A percentile compares a stretch with the other conserved stretches of the same genome.
These are phyloP conservation scores for Monopis laevigella DNA, from an alignment of 2,888 invertebrate genomes.

Conservation along the genomic window DNA sequence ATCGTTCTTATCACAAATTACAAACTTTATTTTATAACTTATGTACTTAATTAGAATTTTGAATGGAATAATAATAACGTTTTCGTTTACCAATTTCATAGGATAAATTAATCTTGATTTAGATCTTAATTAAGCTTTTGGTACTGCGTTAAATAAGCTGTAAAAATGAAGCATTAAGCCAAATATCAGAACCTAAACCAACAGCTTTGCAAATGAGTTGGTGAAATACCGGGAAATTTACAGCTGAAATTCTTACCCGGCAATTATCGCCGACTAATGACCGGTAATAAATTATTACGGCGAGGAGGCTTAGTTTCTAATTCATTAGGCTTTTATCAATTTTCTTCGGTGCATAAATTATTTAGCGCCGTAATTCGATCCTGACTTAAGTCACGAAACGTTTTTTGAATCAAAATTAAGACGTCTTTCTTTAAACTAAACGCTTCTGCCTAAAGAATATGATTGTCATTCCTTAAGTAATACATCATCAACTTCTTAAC, in stretches of 20 bases:
- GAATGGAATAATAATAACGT: too few species aligned
- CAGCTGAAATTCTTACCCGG: conserved; percentile 29
- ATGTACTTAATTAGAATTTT: too few species aligned
- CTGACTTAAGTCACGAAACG: too few species aligned
- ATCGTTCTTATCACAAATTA: too few species aligned
- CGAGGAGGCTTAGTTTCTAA: conserved; percentile 26
- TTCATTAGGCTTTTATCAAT: conserved; percentile 27
- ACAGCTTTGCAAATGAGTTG: conserved; percentile 1
- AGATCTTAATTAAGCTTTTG: neutral
- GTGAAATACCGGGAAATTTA: conserved; percentile 5
- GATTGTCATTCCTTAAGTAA: too few species aligned
- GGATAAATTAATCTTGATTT: conserved; percentile 4
- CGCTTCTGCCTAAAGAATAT: too few species aligned
- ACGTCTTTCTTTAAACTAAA: too few species aligned
- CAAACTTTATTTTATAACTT: too few species aligned
- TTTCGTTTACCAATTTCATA: too few species aligned
- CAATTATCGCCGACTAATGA: conserved; percentile 45
- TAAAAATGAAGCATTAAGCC: conserved; percentile 1
- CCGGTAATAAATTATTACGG: conserved; percentile 32
- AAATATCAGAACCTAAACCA: neutral
- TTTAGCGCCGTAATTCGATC: too few species aligned
- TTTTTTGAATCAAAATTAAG: too few species aligned
- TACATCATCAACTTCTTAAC: too few species aligned
- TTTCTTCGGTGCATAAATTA: conserved; percentile 7
- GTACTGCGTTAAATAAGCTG: conserved; percentile 9